Evolutionary conservation across 2,888 invertebrate genomes (phyloP).

Genomic region (Drosophila flavopinicola): DNA sequence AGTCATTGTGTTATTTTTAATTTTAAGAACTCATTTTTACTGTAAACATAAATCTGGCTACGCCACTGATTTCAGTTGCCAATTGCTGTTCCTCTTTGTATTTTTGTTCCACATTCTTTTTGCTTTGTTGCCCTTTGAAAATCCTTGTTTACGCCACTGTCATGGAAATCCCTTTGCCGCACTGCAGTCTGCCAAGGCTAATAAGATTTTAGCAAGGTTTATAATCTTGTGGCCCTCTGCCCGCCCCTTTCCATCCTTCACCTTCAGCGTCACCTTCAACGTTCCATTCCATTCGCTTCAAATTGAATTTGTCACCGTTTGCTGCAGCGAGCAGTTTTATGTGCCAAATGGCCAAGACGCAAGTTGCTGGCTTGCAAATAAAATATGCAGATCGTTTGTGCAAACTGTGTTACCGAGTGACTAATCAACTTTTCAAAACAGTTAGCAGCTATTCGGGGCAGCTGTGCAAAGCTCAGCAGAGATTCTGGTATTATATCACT

Average conservation of each 20-base stretch:
- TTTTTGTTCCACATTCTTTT: not conserved
- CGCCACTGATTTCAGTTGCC: too few species aligned
- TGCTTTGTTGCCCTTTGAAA: slow-evolving; percentile 38
- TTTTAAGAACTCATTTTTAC: too few species aligned
- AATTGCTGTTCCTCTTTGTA: slow-evolving; percentile 12
- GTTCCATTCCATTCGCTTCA: slow-evolving; percentile 9
- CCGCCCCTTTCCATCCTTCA: not conserved
- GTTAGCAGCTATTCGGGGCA: slow-evolving; percentile 12
- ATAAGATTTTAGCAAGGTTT: slow-evolving; percentile 45
- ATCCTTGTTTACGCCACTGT: too few species aligned
- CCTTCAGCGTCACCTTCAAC: not conserved
- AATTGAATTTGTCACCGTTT: slow-evolving; percentile 46
- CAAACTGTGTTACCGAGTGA: slow-evolving; percentile 18
- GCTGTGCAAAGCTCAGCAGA: slow-evolving; percentile 10
- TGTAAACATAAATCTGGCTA: too few species aligned
- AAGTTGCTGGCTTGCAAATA: slow-evolving; percentile 35
- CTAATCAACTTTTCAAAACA: slow-evolving; percentile 37
- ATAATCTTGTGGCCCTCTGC: slow-evolving; percentile 23
- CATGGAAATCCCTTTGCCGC: slow-evolving; percentile 20
- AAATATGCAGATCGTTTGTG: slow-evolving; percentile 24
- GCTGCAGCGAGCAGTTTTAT: slow-evolving; percentile 34
- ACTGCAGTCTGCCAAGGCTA: slow-evolving; percentile 41
- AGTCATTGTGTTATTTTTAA: too few species aligned
- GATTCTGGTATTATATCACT: not conserved
- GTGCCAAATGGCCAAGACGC: slow-evolving; percentile 18